Evolutionary conservation across 2,113 vertebrate species (phyloP), one percentile per base, ranked within the genome.

Genomic region (Cettia cetti): DNA sequence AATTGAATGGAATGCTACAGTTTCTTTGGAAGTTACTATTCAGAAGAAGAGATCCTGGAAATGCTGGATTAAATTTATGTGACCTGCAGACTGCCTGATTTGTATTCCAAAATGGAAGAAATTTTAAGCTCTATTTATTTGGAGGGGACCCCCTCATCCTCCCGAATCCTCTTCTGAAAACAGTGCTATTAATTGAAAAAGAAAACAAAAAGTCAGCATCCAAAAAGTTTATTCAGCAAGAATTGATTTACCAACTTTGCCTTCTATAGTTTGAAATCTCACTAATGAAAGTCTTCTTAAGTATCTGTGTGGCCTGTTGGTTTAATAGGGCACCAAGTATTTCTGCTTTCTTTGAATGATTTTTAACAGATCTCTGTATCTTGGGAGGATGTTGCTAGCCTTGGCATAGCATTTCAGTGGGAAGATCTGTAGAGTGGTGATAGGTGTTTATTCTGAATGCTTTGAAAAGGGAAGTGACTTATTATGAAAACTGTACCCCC

Each of bases 91-190:
- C 69, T 72, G 30, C 30, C 68, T 42, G 37, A 86, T 92, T 90
- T 49, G 35, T 4, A 82, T 87, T 82, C 87, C 74, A 77, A 88
- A 95, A 91, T 65, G 39, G 74, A 96, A 94, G 89, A 91, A 91
- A 88, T 94, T 64, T 84, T 10, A 37, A 94, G 6, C 20, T 59
- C 27, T 82, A 61, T 26, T 94, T 84, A 65, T 9, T 37, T 71
- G 39, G 23, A 39, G 8, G 35, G 30, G 3, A n/a, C 3, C 1
- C 28, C 15, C 21, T 12, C 40, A 26, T 37, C 10, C 39, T 61
- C 40, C 23, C 12, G 13, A 63, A 6, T 35, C 6, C 6, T 81
- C 27, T 89, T 70, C 66, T 89, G 77, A 96, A 94, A 86, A 27
- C 49, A 71, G 7, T 56, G 24, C 17, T 77, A 30, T 66, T 59